Evolutionary conservation across 1,140 invertebrate species (phyloP), one percentile per base, ranked within the genome.

Genomic region (Cephus cinctus): DNA sequence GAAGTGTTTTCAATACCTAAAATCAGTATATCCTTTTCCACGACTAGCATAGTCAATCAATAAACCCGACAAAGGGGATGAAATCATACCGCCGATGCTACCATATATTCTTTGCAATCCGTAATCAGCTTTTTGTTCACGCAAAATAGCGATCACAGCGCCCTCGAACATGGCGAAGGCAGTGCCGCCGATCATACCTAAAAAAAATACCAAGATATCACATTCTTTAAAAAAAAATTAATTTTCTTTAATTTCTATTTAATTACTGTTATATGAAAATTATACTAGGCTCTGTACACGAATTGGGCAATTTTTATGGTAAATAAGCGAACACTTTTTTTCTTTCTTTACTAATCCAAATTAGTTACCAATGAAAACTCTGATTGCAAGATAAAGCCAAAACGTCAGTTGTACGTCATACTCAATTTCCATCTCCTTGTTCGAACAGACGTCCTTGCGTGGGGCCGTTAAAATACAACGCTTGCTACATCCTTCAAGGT

Each of bases 121-220:
- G 55, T 90, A 90, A 73, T 90, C 88, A 2, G 86, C 88, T 42
- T 84, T 83, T 57, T 89, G 86, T 58, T 89, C 85, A 34, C 87
- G 78, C 18, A 90, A 73, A 57, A 90, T 86, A 2, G 87, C 86
- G 30, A 91, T 85, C 2, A 89, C 86, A 11, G 89, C 89, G 6
- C 89, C 88, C 73, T 91, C 89, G 60, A 91, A 89, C 84, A 92
- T 88, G 4, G 87, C 86, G 58, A 87, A 88, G 1, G 85, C 83
- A 4, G 87, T 90, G 0, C 87, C 87, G 43, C 86, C 79, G 38
- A 86, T 82, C 23, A 85, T 83, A 15, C 70, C 71, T 74, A 47
- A 11, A 51, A 52, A 40, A 46, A 12, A 48, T n/a, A 50, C 38
- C n/a, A 34, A 43, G 12, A 9, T 25, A n/a, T n/a, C n/a, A n/a